phyloP scores from a whole-genome alignment of 2,888 invertebrate species.

The Sialis fuliginosa region DNA sequence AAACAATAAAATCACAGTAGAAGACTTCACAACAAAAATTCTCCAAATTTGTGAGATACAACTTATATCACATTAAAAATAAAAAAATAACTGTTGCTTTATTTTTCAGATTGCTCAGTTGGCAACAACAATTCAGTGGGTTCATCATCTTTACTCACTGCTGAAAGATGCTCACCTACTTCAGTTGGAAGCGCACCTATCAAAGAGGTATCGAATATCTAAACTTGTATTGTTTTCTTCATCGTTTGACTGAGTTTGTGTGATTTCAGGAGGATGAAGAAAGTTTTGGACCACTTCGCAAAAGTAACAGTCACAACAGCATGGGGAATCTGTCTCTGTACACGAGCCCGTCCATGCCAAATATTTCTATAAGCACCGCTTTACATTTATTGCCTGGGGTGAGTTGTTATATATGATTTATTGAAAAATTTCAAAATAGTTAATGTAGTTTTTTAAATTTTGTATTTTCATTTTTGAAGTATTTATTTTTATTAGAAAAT shows the following conservation, averaged over 20 bases:
- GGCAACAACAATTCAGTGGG: constrained; percentile 28
- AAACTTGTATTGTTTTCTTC: not conserved
- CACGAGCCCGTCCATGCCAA: constrained; percentile 92
- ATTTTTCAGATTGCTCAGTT: constrained; percentile 26
- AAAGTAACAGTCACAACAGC: constrained; percentile 43
- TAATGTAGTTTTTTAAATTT: too few species aligned
- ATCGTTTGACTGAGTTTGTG: not conserved
- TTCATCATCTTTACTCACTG: constrained; percentile 3
- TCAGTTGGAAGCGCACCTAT: constrained; percentile 40
- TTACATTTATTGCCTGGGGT: constrained; percentile 4
- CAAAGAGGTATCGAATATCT: constrained; percentile 32
- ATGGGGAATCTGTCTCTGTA: constrained; percentile 40
- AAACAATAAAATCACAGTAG: too few species aligned
- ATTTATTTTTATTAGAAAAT: too few species aligned
- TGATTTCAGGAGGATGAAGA: constrained; percentile 8
- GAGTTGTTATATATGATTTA: not conserved
- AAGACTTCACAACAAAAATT: not conserved
- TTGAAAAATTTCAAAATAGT: too few species aligned
- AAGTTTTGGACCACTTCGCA: constrained; percentile 28
- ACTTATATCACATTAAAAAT: not conserved
- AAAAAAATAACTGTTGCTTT: not conserved
- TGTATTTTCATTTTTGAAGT: not conserved
- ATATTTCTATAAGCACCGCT: constrained; percentile 62
- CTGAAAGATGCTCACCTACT: constrained; percentile 5
- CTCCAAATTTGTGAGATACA: not conserved